Base-by-base conservation (phyloP, 2,797 vertebrate species). In the Esox masquinongy region DNA sequence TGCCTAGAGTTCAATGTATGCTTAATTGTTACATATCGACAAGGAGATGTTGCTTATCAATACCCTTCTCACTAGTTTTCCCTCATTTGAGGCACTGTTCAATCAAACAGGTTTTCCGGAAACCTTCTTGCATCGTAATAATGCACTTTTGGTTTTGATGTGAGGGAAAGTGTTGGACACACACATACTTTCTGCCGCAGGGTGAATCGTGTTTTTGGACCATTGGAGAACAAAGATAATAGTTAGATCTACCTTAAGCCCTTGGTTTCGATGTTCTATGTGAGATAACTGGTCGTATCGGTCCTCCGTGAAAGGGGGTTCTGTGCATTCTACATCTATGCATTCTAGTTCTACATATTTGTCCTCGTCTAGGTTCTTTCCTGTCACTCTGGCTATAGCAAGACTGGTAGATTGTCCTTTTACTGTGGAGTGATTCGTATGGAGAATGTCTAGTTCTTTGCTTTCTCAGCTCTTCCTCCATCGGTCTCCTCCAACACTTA, bases 11-110 rank as follows among this genome's bases (percentile, higher is more conserved):
- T 50, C 26, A 50, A n/a, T 39, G 2, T 49, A 56, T 61, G 17
- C 74, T 76, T 71, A 39, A 4, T 39, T 39, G 66, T 70, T 61
- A 19, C 61, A 75, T 74, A 69, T 82, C 12, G 73, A 61, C 68
- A 31, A 64, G 26, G 22, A 4, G 24, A 24, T 50, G 68, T 49
- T 22, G 14, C 22, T 11, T 43, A 68, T 43, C 67, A 70, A 26
- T 47, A 49, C 16, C 34, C n/a, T 43, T 24, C 12, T 47, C 39
- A 39, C 24, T 19, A 72, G 6, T 76, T 69, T 61, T 2, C 19
- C 8, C 64, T 34, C 75, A 34, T 5, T 34, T 34, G 34, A 31
- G 1, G 49, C 39, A 19, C 12, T 19, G 12, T 70, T 51, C 47
- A 24, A 17, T 70, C 47, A 70, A 50, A 56, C 17, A 72, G 31